These are phyloP conservation scores for Dendronephthya gigantea DNA, from an alignment of 64 coral and sea anemone genomes.

Conservation along the genomic window DNA sequence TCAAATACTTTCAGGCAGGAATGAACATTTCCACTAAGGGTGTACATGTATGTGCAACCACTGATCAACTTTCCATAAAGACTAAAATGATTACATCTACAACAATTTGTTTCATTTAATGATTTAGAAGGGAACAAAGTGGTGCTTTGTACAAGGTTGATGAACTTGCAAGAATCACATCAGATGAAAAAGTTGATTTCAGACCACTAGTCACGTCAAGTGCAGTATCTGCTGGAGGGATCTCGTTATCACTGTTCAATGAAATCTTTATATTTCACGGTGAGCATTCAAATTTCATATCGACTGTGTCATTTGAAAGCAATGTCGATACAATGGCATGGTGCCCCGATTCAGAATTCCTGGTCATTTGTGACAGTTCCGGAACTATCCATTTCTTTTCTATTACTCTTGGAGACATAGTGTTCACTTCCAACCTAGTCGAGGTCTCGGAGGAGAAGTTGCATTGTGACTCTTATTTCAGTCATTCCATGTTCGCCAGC, in stretches of 20 bases:
- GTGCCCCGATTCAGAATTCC: background rate
- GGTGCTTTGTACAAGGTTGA: conserved; percentile 9
- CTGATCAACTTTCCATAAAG: no score
- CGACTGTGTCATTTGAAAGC: background rate
- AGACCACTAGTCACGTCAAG: background rate
- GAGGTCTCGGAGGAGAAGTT: background rate
- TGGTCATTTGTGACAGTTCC: background rate
- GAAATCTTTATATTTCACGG: conserved; percentile 4
- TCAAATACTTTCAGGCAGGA: no score
- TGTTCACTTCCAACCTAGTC: background rate
- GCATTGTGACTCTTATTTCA: background rate
- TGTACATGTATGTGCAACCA: no score
- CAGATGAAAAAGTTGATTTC: background rate
- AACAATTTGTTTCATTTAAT: background rate
- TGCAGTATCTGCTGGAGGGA: background rate
- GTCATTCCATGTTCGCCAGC: background rate
- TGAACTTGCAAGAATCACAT: background rate
- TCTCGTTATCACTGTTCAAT: background rate
- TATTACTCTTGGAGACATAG: background rate
- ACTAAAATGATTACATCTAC: no score
- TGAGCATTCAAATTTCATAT: background rate
- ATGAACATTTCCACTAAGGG: no score
- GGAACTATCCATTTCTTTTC: conserved; percentile 11
- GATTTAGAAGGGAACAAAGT: background rate
- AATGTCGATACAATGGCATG: conserved; percentile 2